These are phyloP conservation scores for Phenganax stokvisi DNA, from an alignment of 92 coral and sea anemone genomes.

Conservation along the genomic window DNA sequence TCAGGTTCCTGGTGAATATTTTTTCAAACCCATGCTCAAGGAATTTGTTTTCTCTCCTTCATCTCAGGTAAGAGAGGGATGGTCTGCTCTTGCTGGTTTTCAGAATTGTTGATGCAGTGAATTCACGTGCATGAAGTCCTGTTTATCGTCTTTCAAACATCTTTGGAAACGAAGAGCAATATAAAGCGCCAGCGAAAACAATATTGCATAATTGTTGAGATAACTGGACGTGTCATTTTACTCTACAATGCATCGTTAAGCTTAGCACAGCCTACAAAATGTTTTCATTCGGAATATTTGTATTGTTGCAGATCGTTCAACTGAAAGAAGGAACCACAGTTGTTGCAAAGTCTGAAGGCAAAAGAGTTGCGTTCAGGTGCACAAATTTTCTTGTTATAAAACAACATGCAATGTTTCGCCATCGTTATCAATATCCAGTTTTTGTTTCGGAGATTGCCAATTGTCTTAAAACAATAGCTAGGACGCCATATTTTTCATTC, in stretches of 20 bases:
- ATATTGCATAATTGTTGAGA: too few relatives aligned
- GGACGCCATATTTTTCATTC: too few relatives aligned
- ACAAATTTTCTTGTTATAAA: neutral
- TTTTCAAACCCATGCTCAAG: conserved; percentile 93
- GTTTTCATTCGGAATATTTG: neutral
- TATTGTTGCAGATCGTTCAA: conserved; percentile 65
- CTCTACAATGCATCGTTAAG: too few relatives aligned
- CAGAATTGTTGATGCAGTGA: neutral
- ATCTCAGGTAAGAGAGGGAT: conserved; percentile 63
- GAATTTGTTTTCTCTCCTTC: conserved; percentile 80
- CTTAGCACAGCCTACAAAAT: too few relatives aligned
- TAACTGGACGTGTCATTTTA: too few relatives aligned
- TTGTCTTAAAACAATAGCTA: too few relatives aligned
- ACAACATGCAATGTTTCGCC: neutral
- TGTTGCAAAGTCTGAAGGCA: conserved; percentile 75
- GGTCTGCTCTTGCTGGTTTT: neutral
- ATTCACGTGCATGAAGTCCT: neutral
- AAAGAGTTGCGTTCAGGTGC: conserved; percentile 83
- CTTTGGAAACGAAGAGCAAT: neutral
- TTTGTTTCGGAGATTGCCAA: neutral
- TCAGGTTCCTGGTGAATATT: conserved; percentile 91
- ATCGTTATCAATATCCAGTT: neutral
- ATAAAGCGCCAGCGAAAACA: too few relatives aligned
- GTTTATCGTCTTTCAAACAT: too few relatives aligned
- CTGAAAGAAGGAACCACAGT: conserved; percentile 80